Conservation (phyloP, 1,140 invertebrate species). For the Leptinotarsa defecta region DNA sequence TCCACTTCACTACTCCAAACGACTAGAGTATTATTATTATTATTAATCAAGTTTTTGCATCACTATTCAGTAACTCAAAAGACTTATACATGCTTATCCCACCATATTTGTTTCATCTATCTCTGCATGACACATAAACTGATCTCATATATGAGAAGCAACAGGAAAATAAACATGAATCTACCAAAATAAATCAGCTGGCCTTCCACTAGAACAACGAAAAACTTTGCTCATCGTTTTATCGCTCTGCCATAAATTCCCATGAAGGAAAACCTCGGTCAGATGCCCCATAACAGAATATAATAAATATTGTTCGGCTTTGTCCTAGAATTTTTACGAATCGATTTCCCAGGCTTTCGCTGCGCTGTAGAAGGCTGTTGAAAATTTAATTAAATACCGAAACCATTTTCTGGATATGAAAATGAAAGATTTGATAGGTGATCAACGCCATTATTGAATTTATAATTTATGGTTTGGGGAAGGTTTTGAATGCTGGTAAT, state of each 20-base stretch:
- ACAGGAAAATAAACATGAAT: no score
- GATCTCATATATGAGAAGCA: no score
- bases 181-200: no score
- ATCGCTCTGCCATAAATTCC: background rate
- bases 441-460: conserved; percentile 6
- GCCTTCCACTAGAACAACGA: background rate
- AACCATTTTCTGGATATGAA: background rate
- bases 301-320: background rate
- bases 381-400: background rate
- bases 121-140: no score
- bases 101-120: no score
- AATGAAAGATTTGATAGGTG: background rate
- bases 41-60: no score
- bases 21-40: no score
- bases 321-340: background rate
- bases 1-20: no score
- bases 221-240: background rate
- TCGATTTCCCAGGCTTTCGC: background rate
- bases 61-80: no score
- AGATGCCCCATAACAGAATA: background rate
- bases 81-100: no score
- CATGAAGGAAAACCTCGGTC: background rate
- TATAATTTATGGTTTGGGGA: background rate
- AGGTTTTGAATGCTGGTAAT: no score
- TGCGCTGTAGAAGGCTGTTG: background rate